Conservation (phyloP, 2,113 vertebrate genomes). For the Calyptomena viridis region DNA sequence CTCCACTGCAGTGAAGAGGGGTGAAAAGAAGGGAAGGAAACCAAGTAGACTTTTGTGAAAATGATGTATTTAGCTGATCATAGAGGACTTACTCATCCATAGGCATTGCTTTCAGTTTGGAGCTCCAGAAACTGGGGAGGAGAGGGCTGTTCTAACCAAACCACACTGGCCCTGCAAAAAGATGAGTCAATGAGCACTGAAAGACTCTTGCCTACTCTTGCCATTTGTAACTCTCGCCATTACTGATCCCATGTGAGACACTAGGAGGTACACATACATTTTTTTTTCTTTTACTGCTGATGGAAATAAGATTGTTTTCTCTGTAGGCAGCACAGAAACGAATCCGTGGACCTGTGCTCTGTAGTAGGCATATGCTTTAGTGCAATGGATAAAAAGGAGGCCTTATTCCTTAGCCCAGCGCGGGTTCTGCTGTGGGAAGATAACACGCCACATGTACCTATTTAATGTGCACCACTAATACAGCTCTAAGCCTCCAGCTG, state of each 20-base stretch:
- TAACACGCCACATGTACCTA: accelerated
- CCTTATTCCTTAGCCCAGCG: neutral
- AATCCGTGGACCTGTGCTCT: neutral
- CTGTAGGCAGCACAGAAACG: neutral
- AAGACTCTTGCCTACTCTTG: neutral
- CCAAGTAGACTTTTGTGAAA: neutral
- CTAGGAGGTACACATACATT: neutral
- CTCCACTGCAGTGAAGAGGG: neutral
- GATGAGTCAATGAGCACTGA: neutral
- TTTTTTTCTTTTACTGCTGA: neutral
- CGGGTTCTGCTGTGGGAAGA: neutral
- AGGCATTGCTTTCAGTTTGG: neutral
- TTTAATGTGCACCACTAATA: accelerated
- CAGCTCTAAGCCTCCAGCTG: neutral
- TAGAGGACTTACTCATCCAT: neutral
- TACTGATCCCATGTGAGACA: neutral
- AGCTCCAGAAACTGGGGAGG: neutral
- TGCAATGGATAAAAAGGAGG: neutral
- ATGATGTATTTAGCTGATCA: neutral
- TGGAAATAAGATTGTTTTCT: neutral
- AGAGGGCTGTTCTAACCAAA: neutral
- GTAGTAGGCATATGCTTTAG: neutral
- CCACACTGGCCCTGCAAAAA: neutral
- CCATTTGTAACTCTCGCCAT: neutral
- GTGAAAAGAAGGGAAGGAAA: neutral